Evolutionary conservation across 2,888 invertebrate species (phyloP), one percentile per base, ranked within the genome.

Genomic region (Sphaeridia pumilis): DNA sequence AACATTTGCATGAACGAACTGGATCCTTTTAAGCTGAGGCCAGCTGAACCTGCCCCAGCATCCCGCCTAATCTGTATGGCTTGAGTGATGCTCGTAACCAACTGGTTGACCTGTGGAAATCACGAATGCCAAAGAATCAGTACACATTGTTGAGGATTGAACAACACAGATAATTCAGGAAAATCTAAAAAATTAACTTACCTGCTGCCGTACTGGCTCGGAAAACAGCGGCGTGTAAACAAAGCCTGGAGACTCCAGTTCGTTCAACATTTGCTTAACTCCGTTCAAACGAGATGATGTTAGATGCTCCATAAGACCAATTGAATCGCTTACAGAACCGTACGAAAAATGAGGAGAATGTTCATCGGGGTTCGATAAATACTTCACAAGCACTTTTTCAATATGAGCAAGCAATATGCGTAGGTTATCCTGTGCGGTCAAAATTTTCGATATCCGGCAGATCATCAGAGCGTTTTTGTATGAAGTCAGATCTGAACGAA

Each of bases 391-490:
- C 25, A 44, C 21, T 21, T 51, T 41, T 36, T 62, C 62, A 25
- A 62, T 59, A 14, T 60, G 58, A 31, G 50, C 20, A 4, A 61
- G 36, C 47, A 59, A 49, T 7, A 34, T 26, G 36, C 58, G 59
- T 22, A 65, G 50, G 31, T 54, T 52, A 10, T 60, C 59, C 24
- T 57, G 57, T 20, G 41, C 43, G 17, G 54, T 57, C 27, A 56
- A 59, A 5, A 86, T 87, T 76, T 90, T 93, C 28, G 87, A 80
- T 47, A 93, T 77, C 66, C 94, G 78, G 69, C 82, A 89, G 17
- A 94, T 71, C 87, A 94, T 89, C 25, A 84, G 76, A 7, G 88
- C 84, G 74, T 90, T 90, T 69, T 87, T 86, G n/a, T 84, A 82
- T 12, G 86, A 83, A 2, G 84, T 80, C 46, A 93, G 76, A 73